phyloP scores from a whole-genome alignment of 2,888 invertebrate genomes.

The Metalampra italica region DNA sequence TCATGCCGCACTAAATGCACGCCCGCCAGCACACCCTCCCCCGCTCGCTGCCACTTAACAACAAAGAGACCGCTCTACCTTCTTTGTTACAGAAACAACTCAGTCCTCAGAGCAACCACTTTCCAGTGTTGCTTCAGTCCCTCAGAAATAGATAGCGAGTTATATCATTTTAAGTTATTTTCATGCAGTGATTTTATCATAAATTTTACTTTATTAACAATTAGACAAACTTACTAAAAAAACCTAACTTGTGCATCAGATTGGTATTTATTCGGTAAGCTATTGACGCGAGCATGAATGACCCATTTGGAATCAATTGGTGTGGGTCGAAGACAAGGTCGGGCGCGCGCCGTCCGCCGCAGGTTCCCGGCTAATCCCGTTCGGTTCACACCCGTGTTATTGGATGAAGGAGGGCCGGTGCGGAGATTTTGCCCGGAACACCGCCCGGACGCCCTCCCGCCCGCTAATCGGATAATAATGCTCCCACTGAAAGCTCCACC shows the following conservation, averaged over 20 bases:
- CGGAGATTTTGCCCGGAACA: conserved; percentile 60
- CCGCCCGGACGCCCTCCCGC: conserved; percentile 27
- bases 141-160: conserved; percentile 47
- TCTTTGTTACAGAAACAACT: conserved; percentile 75
- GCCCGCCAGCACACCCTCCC: conserved; percentile 41
- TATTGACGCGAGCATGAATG: background rate
- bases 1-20: conserved; percentile 69
- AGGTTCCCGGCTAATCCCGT: conserved; percentile 56
- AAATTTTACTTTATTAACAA: background rate
- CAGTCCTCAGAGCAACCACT: conserved; percentile 55
- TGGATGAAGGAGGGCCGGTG: conserved; percentile 65
- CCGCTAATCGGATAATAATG: conserved; percentile 71
- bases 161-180: conserved; percentile 15
- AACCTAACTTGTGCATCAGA: background rate
- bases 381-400: conserved; percentile 71
- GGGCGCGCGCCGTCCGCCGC: conserved; percentile 1
- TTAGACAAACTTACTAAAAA: background rate
- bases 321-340: conserved; percentile 5
- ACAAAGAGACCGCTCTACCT: conserved; percentile 74
- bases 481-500: conserved; percentile 26
- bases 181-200: background rate
- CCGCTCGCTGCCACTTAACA: conserved; percentile 65
- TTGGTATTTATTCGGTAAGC: background rate
- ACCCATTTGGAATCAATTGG: conserved; percentile 5
- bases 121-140: conserved; percentile 51